Base-by-base conservation (phyloP, 2,797 vertebrate species). In the Manis crassicaudata region DNA sequence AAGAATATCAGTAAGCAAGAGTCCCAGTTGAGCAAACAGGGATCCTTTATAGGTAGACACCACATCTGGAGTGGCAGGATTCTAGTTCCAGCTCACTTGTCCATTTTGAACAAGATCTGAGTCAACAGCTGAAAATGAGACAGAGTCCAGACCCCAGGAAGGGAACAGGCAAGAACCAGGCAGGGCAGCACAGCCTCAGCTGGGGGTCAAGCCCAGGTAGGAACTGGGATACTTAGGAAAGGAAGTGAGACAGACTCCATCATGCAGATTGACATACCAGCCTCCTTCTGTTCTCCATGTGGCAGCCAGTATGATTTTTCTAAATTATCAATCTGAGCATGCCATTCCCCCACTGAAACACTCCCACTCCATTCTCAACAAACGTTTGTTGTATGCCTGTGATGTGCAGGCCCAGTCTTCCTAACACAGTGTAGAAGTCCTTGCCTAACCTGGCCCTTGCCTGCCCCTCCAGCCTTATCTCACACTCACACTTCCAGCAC, bases 291-390 rank as follows among this genome's bases (percentile, higher is more conserved):
- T 52, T 65, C 72, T 85, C 76, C 16, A 73, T 35, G 35, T 56
- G 13, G 6, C 40, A 80, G 50, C 27, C 70, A 87, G 68, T 20
- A 16, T 62, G 63, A 54, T 72, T 92, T 92, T 90, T 83, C 88
- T 92, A 76, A 91, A 85, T 92, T 92, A 90, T 92, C 70, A 88
- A 95, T 92, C 60, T 35, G 5, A 95, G 80, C 82, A 23, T 67
- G 50, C 52, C 56, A 88, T 52, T 63, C 27, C 67, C 60, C 68
- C 27, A 82, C 73, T n/a, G 79, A 91, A 79, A 80, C 67, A 73
- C 65, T 87, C 87, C 88, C 84, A 63, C 79, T 92, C 79, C 58
- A 93, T 95, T 72, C 68, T 94, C 80, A 87, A 60, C 92, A 94
- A 86, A 95, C 35, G 29, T 85, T 72, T 63, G 76, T 75, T 43